Base-by-base conservation (phyloP, 2,797 vertebrate genomes). In the Chloroceryle inda region DNA sequence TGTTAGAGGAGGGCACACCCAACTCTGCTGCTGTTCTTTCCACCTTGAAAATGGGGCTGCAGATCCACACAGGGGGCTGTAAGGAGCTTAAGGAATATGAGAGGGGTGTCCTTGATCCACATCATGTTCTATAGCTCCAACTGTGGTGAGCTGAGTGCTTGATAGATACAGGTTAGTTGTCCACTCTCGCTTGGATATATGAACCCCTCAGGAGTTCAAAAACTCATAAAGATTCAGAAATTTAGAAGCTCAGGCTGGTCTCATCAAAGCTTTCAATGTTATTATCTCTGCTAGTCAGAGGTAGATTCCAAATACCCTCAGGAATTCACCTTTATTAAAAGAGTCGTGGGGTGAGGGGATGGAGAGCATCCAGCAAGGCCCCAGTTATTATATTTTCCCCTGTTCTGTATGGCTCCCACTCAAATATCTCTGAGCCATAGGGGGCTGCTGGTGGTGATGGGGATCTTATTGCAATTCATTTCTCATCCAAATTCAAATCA, bases 401-500 rank as follows among this genome's bases (percentile, higher is more conserved):
- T 77, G 15, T 53, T 91, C 82, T 40, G 29, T n/a, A 6, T 40
- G 3, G 22, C 49, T 75, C 38, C 85, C 64, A 47, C 59, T 83
- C 45, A 72, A 66, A 83, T 76, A 75, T 74, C 55, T 73, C 38
- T 0, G 12, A 92, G 45, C 82, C 9, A 5, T 64, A 56, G 79
- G 29, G 75, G 56, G 61, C 53, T 94, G 86, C 53, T 85, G 63
- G 31, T 81, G 56, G 52, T 61, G 81, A 38, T 40, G 61, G 61
- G 22, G 50, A 73, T 80, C 73, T 81, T 67, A 89, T 67, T 96
- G 92, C 63, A 45, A 59, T 92, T 79, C 62, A 49, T 95, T 92
- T 95, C 87, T 93, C 88, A 88, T 72, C 93, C 85, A 92, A 95
- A 97, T 96, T 85, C 92, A 97, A 97, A 95, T 93, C 95, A 91